Evolutionary conservation across 1,140 invertebrate genomes (phyloP).

Genomic region (Colletes latitarsis): DNA sequence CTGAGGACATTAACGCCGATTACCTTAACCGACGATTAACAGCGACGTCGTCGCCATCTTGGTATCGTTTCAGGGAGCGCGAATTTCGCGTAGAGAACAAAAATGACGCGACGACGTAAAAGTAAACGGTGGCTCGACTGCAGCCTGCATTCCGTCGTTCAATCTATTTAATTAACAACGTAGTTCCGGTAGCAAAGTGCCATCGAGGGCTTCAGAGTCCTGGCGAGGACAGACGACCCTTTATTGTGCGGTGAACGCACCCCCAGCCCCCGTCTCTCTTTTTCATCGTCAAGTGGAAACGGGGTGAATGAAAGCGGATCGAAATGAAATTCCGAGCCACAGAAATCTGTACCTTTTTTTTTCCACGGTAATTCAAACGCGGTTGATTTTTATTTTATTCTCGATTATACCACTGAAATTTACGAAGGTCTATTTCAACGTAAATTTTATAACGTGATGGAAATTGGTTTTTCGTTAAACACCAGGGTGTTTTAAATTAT

Average conservation of each 20-base stretch:
- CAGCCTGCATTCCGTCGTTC: background rate
- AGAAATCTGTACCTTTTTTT: background rate
- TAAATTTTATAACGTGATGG: too few relatives aligned
- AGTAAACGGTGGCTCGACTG: constrained; percentile 2
- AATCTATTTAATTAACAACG: constrained; percentile 24
- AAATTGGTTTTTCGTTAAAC: too few relatives aligned
- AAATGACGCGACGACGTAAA: background rate
- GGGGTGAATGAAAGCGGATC: background rate
- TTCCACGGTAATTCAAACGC: background rate
- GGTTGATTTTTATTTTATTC: background rate
- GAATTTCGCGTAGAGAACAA: background rate
- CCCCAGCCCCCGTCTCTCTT: background rate
- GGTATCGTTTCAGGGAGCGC: background rate
- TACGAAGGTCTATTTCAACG: too few relatives aligned
- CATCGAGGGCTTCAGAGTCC: background rate
- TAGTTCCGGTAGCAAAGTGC: background rate
- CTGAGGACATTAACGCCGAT: background rate
- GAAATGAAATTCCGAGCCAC: background rate
- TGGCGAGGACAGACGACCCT: background rate
- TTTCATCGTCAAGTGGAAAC: background rate
- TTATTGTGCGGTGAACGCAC: constrained; percentile 6
- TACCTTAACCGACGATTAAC: constrained; percentile 8
- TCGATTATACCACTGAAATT: too few relatives aligned
- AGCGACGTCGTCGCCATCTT: background rate
- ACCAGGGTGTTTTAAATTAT: too few relatives aligned